Evolutionary conservation across 2,113 vertebrate genomes (phyloP).

Genomic region (Scalopus aquaticus): DNA sequence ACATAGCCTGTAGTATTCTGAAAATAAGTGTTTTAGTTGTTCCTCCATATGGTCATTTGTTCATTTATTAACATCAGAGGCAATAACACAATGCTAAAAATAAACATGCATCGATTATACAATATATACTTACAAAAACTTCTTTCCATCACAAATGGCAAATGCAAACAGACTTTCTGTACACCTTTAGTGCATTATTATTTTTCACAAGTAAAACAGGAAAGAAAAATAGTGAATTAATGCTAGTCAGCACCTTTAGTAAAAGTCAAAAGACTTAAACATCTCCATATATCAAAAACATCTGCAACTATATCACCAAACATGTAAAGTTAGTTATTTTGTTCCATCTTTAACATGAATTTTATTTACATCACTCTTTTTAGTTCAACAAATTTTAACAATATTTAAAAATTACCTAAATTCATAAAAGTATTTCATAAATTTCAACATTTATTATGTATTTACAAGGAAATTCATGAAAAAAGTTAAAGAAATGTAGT

Average conservation of each 20-base stretch:
- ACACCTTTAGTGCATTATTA: constrained; percentile 80
- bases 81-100: constrained; percentile 85
- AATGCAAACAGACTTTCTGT: constrained; percentile 75
- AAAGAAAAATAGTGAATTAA: constrained; percentile 83
- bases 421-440: constrained; percentile 88
- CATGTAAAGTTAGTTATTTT: constrained; percentile 82
- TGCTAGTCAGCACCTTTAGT: constrained; percentile 88
- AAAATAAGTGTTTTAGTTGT: constrained; percentile 79
- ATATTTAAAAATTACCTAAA: constrained; percentile 86
- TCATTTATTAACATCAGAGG: constrained; percentile 87
- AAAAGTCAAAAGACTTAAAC: constrained; percentile 85
- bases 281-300: constrained; percentile 87
- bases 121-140: constrained; percentile 80
- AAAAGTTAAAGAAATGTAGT: constrained; percentile 81
- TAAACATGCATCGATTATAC: constrained; percentile 87
- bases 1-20: constrained; percentile 64
- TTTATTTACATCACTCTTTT: constrained; percentile 86
- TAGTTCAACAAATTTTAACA: constrained; percentile 84
- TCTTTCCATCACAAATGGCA: constrained; percentile 79
- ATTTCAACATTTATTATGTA: constrained; percentile 83
- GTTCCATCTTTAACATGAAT: constrained; percentile 82
- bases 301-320: constrained; percentile 82
- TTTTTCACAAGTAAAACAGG: constrained; percentile 80
- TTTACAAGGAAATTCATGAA: constrained; percentile 82
- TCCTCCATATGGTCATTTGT: constrained; percentile 77